Evolutionary conservation across 53 echinoderm and acorn worm genomes (phyloP).

Genomic region (Actinopyga echinites): DNA sequence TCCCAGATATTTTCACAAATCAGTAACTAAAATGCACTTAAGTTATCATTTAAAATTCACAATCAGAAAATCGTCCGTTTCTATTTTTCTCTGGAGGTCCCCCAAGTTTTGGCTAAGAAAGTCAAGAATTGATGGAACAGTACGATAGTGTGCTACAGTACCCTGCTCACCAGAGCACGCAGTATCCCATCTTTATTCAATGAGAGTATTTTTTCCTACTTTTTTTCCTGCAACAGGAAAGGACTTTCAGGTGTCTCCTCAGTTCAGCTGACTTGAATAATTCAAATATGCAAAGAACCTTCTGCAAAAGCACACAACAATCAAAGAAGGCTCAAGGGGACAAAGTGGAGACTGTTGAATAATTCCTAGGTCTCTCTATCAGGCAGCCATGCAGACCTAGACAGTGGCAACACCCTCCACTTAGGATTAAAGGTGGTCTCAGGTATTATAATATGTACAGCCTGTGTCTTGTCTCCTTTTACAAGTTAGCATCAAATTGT

Average conservation of each 20-base stretch:
- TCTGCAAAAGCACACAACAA: constrained; percentile 9
- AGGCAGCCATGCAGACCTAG: background rate
- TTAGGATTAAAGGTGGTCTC: background rate
- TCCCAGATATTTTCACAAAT: no score
- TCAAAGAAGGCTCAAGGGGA: constrained; percentile 12
- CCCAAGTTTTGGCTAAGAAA: no score
- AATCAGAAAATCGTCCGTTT: no score
- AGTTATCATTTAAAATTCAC: no score
- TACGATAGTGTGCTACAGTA: no score
- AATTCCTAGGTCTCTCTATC: background rate
- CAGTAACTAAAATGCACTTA: no score
- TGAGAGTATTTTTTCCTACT: background rate
- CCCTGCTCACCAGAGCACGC: no score
- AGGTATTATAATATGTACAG: background rate
- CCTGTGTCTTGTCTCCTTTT: no score
- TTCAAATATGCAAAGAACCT: constrained; percentile 19
- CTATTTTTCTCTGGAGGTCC: no score
- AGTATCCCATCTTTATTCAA: constrained; percentile 24
- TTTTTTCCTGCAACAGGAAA: no score
- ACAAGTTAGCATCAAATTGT: no score
- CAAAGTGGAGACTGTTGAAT: constrained; percentile 14
- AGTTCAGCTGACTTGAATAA: constrained; percentile 19
- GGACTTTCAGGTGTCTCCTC: background rate
- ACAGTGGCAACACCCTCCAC: constrained; percentile 18
- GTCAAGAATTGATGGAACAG: no score